phyloP scores from a whole-genome alignment of 2,888 invertebrate genomes.

The Clepsis dumicolana region DNA sequence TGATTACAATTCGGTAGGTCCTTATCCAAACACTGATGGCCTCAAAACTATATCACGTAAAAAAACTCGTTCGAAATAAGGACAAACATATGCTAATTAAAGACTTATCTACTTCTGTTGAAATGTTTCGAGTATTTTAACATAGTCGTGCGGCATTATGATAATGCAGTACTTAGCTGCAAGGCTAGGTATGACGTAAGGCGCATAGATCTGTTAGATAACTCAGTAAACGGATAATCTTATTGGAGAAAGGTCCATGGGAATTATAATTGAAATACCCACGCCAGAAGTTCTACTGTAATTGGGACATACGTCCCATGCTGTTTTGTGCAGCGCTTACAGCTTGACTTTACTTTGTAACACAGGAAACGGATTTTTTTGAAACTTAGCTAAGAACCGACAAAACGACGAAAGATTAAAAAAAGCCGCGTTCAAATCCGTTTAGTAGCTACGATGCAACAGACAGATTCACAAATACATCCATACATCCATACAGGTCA shows the following conservation, averaged over 20 bases:
- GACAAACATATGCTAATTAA: constrained; percentile 34
- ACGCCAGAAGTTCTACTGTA: neutral
- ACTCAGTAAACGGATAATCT: constrained; percentile 19
- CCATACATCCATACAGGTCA: too few relatives aligned
- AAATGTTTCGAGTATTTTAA: constrained; percentile 39
- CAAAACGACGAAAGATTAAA: too few relatives aligned
- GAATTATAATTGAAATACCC: constrained; percentile 2
- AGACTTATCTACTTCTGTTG: constrained; percentile 28
- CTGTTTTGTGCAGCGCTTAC: too few relatives aligned
- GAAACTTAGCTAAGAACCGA: too few relatives aligned
- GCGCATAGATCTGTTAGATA: constrained; percentile 44
- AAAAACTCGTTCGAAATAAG: constrained; percentile 10
- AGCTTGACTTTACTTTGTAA: too few relatives aligned
- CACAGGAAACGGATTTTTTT: too few relatives aligned
- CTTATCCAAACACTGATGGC: neutral
- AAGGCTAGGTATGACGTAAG: constrained; percentile 47
- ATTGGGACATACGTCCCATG: too few relatives aligned
- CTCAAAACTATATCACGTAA: constrained; percentile 21
- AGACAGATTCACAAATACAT: too few relatives aligned
- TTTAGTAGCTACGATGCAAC: too few relatives aligned
- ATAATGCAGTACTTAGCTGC: constrained; percentile 47
- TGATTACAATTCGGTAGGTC: neutral
- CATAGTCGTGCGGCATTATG: constrained; percentile 47
- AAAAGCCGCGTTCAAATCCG: too few relatives aligned
- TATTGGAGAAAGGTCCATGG: constrained; percentile 4